Evolutionary conservation across 2,888 invertebrate species (phyloP), one percentile per base, ranked within the genome.

Genomic region (Junonia oenone): DNA sequence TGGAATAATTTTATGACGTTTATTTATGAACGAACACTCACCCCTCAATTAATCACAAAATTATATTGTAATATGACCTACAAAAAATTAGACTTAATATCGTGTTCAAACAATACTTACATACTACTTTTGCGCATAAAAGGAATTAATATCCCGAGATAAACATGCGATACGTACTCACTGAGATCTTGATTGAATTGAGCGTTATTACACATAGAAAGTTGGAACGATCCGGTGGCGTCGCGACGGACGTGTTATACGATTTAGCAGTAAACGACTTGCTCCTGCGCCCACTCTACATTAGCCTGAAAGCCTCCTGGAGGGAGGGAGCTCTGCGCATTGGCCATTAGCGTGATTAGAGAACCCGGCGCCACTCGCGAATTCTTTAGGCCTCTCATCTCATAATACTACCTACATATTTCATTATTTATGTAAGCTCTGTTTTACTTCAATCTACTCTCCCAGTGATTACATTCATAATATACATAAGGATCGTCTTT

Each of bases 261-360:
- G 78, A 84, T 83, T 83, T 82, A 83, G 74, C 72, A 69, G 49
- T 57, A 53, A 57, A 57, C 47, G 45, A 45, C 48, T 57, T 57
- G 56, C 52, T 57, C 56, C 56, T 56, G 56, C 56, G 62, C 58
- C 55, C 58, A 45, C 60, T 57, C 55, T 51, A 51, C 58, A 89
- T 89, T 87, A 87, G 76, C 76, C 70, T 84, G 83, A 88, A 83
- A 86, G 86, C 87, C 80, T 79, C 74, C 76, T 70, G 72, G 66
- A 62, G 69, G 65, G 69, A 67, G 61, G 62, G 66, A 62, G 67
- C 68, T 73, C 78, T 81, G 88, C 86, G 89, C 87, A 90, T 88
- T 89, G 87, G 85, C 90, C 90, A 91, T 91, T 91, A 91, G 88
- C 87, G 82, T 90, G 90, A 91, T 91, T 91, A 90, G 82, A 84